Evolutionary conservation across 2,113 vertebrate species (phyloP).

Genomic region (Psilopogon haemacephalus): DNA sequence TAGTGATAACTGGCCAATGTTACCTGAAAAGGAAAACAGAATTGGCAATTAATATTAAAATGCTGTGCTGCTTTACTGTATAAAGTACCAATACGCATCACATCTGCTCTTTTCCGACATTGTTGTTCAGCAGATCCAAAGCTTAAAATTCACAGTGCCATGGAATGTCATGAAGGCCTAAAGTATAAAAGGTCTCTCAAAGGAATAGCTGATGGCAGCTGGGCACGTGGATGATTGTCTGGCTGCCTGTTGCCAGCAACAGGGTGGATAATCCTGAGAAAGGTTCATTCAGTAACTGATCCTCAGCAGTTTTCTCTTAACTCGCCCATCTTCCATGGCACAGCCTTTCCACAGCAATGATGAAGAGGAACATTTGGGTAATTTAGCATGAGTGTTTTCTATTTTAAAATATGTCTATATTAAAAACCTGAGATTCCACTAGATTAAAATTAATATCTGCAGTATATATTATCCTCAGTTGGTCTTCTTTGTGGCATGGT

Average conservation of each 20-base stretch:
- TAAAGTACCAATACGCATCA: background rate
- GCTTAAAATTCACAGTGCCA: background rate
- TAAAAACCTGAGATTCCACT: background rate
- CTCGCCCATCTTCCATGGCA: background rate
- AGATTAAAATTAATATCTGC: background rate
- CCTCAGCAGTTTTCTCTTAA: background rate
- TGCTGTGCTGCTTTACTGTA: background rate
- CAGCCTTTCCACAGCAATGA: background rate
- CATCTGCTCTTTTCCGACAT: background rate
- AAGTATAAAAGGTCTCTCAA: background rate
- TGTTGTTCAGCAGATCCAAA: background rate
- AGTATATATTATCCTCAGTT: background rate
- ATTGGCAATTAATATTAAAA: background rate
- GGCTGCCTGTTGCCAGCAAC: background rate
- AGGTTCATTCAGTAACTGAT: background rate
- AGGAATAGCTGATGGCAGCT: background rate
- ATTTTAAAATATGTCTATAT: background rate
- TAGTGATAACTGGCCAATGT: background rate
- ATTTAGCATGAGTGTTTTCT: background rate
- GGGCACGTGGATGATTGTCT: background rate
- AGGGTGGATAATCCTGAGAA: background rate
- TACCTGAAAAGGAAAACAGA: background rate
- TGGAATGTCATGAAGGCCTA: background rate
- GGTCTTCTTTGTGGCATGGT: background rate
- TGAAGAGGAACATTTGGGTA: background rate